Percentiles rank a stretch among this genome's conserved stretches.
phyloP scores from a whole-genome alignment of 2,888 invertebrate genomes.

The Esperia sulphurella region DNA sequence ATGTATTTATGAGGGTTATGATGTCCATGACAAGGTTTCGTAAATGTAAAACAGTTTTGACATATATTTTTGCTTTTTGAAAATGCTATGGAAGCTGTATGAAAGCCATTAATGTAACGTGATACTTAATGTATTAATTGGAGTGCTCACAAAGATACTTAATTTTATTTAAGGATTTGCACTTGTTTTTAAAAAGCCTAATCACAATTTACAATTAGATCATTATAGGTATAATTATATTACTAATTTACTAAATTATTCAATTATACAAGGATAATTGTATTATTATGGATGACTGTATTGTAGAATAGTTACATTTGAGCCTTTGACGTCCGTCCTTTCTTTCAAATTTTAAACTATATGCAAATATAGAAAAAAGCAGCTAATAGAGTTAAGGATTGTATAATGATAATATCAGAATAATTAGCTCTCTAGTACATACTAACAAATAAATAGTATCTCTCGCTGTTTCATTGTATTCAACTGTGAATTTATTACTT shows the following conservation, averaged over 20 bases:
- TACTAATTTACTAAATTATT: no score
- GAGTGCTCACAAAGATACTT: constrained; percentile 60
- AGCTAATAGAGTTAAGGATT: not conserved
- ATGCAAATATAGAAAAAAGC: not conserved
- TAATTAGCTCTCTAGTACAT: constrained; percentile 6
- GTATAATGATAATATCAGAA: not conserved
- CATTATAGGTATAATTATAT: no score
- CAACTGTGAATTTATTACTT: constrained; percentile 6
- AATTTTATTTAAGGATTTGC: constrained; percentile 32
- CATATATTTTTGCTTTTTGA: no score
- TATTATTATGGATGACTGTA: not conserved
- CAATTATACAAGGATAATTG: no score
- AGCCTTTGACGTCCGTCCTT: constrained; percentile 1
- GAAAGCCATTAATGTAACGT: constrained; percentile 9
- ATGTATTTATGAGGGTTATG: not conserved
- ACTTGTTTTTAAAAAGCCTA: constrained; percentile 16
- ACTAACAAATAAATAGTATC: not conserved
- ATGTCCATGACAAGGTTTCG: not conserved
- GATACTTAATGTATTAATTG: constrained; percentile 27
- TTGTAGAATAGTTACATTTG: not conserved
- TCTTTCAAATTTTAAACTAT: not conserved
- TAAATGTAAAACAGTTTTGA: not conserved
- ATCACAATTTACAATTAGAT: constrained; percentile 8
- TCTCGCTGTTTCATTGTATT: constrained; percentile 1
- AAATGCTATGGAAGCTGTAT: no score